Evolutionary conservation across 2,797 vertebrate genomes (phyloP), one percentile per base, ranked within the genome.

Genomic region (Heterohyrax brucei): DNA sequence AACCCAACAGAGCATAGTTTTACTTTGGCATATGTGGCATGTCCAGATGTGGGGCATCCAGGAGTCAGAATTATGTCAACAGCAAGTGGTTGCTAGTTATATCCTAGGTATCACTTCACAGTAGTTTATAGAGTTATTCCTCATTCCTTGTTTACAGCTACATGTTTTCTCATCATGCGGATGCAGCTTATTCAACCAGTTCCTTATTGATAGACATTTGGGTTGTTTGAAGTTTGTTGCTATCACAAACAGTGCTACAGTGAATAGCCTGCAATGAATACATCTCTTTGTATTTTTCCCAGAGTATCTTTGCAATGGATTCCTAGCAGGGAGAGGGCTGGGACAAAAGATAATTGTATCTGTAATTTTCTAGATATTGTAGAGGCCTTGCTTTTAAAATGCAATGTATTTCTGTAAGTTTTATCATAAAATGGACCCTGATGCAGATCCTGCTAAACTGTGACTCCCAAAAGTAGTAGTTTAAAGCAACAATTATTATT

Each of bases 401-500:
- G 33, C 44, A 93, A n/a, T 72, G 61, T 85, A 28, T 90, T 93
- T 96, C 79, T 94, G 48, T n/a, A 96, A 92, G n/a, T 80, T 82
- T 81, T 70, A 14, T 66, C 62, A 66, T 79, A 76, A 83, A 94
- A 95, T 44, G 16, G 12, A 46, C 61, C 50, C 61, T 87, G 64
- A 80, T 68, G 89, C 64, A 94, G 62, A 85, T 79, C 9, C 33
- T 77, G 62, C 66, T 91, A 39, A 39, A 39, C 39, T 39, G 39
- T 39, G 39, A 33, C 3, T 21, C 64, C 70, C 70, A 3, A 53
- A 91, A 79, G 30, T n/a, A 80, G 28, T 56, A 4, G 19, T 30
- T 89, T 95, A 48, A 91, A 94, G 62, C 9, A 78, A 44, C 24
- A 86, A 73, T 59, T 39, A 46, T 68, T 81, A 83, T 72, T 93